phyloP scores from a whole-genome alignment of 2,797 vertebrate species.

The Acrossocheilus wenchowensis region DNA sequence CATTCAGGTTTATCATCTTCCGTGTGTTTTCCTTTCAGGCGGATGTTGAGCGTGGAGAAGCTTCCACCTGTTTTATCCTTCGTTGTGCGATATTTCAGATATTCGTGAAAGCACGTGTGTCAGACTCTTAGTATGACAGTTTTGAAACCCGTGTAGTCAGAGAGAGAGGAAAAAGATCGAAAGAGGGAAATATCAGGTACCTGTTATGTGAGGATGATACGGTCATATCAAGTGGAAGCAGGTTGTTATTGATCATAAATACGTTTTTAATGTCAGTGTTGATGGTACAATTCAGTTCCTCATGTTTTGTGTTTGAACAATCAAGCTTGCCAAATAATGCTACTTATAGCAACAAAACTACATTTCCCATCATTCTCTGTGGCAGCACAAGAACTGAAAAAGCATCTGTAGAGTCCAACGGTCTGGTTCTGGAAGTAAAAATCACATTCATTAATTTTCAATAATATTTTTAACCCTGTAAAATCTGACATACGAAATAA shows the following conservation, averaged over 20 bases:
- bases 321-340: not conserved
- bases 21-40: not conserved
- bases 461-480: not conserved
- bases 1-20: conserved; percentile 20
- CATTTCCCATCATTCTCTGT: conserved; percentile 14
- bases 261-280: not conserved
- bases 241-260: not conserved
- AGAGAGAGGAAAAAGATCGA: conserved; percentile 17
- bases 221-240: not conserved
- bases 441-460: not conserved
- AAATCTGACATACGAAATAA: not conserved
- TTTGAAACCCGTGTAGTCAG: conserved; percentile 22
- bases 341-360: not conserved
- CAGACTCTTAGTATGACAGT: not conserved
- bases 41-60: not conserved
- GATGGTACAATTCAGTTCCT: not conserved
- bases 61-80: not conserved
- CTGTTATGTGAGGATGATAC: not conserved
- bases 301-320: not conserved
- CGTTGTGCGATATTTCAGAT: not conserved
- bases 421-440: not conserved
- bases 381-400: not conserved
- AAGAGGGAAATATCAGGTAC: not conserved
- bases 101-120: not conserved
- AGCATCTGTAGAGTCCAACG: not conserved